Percentiles rank a stretch among this genome's conserved stretches.
Conservation (phyloP, 2,888 invertebrate species). For the Isotomurus palustris region DNA sequence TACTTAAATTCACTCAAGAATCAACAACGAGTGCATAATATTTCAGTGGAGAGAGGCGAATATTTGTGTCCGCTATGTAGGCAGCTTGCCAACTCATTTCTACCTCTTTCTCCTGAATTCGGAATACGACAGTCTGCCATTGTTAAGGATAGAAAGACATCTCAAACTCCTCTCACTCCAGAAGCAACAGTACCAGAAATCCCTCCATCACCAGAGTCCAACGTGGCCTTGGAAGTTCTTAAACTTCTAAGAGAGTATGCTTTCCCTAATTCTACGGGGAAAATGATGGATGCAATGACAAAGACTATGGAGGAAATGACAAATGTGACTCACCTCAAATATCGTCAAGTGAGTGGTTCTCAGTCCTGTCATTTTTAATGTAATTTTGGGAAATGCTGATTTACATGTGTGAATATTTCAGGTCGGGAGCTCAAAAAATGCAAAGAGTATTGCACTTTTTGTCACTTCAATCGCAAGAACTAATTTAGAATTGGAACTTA, state of each 20-base stretch:
- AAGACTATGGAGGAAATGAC: conserved; percentile 94
- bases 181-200: conserved; percentile 44
- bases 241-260: conserved; percentile 44
- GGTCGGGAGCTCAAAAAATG: conserved; percentile 59
- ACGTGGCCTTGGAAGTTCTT: conserved; percentile 43
- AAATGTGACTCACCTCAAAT: conserved; percentile 75
- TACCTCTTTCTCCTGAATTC: conserved; percentile 56
- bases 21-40: conserved; percentile 68
- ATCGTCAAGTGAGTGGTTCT: conserved; percentile 56
- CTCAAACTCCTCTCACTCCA: conserved; percentile 36
- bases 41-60: conserved; percentile 58
- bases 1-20: conserved; percentile 80
- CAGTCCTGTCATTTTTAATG: background rate
- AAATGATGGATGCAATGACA: conserved; percentile 77
- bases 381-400: background rate
- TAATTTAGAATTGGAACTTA: conserved; percentile 87
- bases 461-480: conserved; percentile 84
- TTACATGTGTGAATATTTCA: conserved; percentile 6
- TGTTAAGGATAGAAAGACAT: conserved; percentile 42
- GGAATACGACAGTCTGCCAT: conserved; percentile 44
- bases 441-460: conserved; percentile 76
- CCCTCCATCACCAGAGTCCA: conserved; percentile 42
- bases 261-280: conserved; percentile 48
- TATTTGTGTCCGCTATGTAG: conserved; percentile 59
- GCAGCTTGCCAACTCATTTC: conserved; percentile 82